These are phyloP conservation scores for Rotaria sp. DNA, from an alignment of 2,888 invertebrate species.

Conservation along the genomic window DNA sequence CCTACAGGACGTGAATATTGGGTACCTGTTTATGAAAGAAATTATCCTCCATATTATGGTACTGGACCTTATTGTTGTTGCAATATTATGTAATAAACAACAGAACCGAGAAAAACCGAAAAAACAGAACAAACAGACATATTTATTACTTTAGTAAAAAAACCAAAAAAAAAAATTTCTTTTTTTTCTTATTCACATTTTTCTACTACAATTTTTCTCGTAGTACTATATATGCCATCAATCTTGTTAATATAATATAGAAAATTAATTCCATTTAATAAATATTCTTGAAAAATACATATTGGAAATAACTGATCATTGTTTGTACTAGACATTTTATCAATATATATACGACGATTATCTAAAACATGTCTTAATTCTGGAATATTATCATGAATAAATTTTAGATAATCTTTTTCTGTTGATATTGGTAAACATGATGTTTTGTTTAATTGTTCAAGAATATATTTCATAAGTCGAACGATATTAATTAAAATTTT, in stretches of 20 bases:
- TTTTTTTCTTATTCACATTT: neutral
- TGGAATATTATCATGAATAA: neutral
- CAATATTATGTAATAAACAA: neutral
- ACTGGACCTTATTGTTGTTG: neutral
- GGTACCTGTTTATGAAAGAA: neutral
- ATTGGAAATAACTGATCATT: neutral
- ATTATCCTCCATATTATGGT: neutral
- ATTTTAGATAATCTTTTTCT: constrained; percentile 2
- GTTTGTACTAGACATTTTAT: neutral
- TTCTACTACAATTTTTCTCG: neutral
- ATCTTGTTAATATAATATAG: constrained; percentile 2
- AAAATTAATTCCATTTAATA: neutral
- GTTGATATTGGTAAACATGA: neutral
- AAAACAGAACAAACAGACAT: neutral
- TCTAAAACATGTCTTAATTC: neutral
- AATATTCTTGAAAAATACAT: neutral
- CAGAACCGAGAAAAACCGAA: neutral
- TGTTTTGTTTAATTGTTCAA: neutral
- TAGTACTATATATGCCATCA: neutral
- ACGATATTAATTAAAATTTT: neutral
- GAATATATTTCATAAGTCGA: neutral
- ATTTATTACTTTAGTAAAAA: neutral
- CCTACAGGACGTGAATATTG: neutral
- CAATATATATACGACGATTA: neutral
- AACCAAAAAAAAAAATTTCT: neutral